phyloP scores from a whole-genome alignment of 2,113 vertebrate genomes.

The Catharus bicknelli region DNA sequence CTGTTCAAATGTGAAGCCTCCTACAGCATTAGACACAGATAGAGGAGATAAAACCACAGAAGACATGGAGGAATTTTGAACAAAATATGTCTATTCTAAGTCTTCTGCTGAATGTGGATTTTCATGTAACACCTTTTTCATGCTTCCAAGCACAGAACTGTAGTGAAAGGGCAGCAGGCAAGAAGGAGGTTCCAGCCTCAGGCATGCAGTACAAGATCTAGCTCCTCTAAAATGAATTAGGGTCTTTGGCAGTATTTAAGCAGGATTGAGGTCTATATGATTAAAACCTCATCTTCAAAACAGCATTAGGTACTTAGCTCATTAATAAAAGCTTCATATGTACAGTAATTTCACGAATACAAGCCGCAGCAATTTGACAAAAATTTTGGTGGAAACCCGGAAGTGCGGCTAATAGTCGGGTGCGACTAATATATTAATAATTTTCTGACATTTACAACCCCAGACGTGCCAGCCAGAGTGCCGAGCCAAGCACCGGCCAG shows the following conservation, averaged over 20 bases:
- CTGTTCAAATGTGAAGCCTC: neutral
- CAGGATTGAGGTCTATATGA: neutral
- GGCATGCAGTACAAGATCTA: neutral
- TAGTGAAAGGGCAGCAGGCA: neutral
- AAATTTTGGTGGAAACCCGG: too few species aligned
- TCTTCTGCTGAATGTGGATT: neutral
- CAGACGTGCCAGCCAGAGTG: too few species aligned
- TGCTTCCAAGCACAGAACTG: neutral
- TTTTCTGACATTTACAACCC: too few species aligned
- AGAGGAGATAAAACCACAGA: neutral
- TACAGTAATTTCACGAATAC: too few species aligned
- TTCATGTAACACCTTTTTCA: neutral
- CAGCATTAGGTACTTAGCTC: neutral
- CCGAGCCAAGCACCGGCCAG: too few species aligned
- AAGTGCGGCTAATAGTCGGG: too few species aligned
- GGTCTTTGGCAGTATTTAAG: neutral
- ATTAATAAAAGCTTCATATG: neutral
- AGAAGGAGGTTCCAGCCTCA: neutral
- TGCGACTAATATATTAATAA: too few species aligned
- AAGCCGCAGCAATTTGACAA: too few species aligned
- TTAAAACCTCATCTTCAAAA: neutral
- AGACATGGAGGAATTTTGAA: neutral
- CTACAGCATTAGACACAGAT: neutral
- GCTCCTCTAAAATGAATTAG: neutral
- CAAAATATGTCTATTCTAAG: neutral